A percentile compares a stretch with the other conserved stretches of the same genome.
phyloP scores from a whole-genome alignment of 35 echinoderm and acorn worm species.

The Ophiothrix spiculata region DNA sequence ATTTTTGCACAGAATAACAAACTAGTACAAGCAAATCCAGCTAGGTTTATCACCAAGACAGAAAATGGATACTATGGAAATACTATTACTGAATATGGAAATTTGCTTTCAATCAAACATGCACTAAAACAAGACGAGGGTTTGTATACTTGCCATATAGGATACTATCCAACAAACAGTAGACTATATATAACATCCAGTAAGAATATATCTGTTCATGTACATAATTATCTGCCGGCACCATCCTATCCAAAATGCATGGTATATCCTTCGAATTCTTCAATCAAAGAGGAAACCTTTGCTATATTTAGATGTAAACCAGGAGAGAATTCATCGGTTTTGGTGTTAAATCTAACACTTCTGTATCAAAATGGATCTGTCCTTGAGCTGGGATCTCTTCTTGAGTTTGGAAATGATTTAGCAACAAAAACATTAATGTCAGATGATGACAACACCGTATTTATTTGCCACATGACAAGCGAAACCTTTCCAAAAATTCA shows the following conservation, averaged over 20 bases:
- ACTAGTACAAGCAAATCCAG: too few species aligned
- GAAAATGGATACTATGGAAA: too few species aligned
- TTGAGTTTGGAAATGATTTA: too few species aligned
- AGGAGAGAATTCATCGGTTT: background rate
- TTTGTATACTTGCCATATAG: background rate
- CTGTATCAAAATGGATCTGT: background rate
- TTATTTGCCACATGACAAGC: slow-evolving; percentile 1
- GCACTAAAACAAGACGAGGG: background rate
- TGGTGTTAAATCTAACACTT: background rate
- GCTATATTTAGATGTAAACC: background rate
- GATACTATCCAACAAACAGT: background rate
- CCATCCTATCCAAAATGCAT: background rate
- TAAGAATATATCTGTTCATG: background rate
- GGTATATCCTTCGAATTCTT: background rate
- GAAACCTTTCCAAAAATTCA: background rate
- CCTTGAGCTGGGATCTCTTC: background rate
- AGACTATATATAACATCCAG: background rate
- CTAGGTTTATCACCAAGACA: too few species aligned
- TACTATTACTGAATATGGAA: background rate
- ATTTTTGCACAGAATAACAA: too few species aligned
- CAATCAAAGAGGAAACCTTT: background rate
- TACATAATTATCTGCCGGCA: background rate
- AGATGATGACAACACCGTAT: background rate
- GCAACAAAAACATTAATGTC: background rate
- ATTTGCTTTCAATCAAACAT: background rate